Percentiles rank a stretch among this genome's conserved stretches.
Conservation (phyloP, 2,797 vertebrate genomes). For the Heteromormyrus szaboi region DNA sequence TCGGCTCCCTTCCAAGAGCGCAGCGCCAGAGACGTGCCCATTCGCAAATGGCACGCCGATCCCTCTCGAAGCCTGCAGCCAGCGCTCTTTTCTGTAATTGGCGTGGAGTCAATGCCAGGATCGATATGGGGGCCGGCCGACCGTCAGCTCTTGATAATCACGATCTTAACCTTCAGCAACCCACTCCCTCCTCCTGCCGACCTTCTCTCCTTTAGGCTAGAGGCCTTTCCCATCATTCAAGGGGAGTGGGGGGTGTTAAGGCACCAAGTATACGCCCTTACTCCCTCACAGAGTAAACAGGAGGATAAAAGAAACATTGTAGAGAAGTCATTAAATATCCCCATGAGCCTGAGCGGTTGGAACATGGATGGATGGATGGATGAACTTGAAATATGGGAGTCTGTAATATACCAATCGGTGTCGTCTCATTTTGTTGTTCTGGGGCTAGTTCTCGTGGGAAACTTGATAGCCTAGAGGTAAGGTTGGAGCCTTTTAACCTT, state of each 20-base stretch:
- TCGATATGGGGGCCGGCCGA: conserved; percentile 27
- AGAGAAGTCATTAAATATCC: background rate
- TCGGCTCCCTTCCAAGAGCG: background rate
- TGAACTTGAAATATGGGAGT: background rate
- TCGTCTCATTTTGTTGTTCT: background rate
- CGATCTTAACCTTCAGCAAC: conserved; percentile 51
- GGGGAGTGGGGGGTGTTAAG: background rate
- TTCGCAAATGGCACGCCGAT: background rate
- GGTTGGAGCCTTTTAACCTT: background rate
- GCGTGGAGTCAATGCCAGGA: background rate
- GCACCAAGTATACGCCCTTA: background rate
- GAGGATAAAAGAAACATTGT: background rate
- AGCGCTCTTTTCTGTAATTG: conserved; percentile 10
- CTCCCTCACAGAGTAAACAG: background rate
- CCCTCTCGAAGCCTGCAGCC: background rate
- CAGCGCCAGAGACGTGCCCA: background rate
- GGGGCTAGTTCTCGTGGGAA: background rate
- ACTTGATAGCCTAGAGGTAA: background rate
- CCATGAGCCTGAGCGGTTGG: background rate
- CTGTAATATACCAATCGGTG: background rate
- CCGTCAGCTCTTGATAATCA: conserved; percentile 48
- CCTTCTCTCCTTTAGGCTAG: background rate
- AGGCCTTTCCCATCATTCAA: background rate
- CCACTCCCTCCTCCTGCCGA: background rate
- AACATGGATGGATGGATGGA: background rate